phyloP scores from a whole-genome alignment of 64 coral and sea anemone genomes.

The Actinia equina region DNA sequence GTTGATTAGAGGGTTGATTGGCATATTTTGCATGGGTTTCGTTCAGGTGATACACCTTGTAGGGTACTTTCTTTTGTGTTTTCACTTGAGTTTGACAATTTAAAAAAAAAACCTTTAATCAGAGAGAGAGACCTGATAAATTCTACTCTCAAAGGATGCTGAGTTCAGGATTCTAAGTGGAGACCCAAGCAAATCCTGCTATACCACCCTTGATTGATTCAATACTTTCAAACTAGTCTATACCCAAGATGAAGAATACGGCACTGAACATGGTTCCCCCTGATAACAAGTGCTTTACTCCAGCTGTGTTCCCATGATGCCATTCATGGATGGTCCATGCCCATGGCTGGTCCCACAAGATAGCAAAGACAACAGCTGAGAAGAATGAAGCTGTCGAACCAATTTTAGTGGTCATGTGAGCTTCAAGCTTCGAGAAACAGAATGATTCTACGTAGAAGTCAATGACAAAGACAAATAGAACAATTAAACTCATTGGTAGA shows the following conservation, averaged over 20 bases:
- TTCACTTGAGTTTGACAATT: no score
- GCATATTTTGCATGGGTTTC: no score
- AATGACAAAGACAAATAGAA: conserved; percentile 75
- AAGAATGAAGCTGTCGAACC: conserved; percentile 90
- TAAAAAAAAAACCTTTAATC: no score
- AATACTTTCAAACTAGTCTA: neutral
- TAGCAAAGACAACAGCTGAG: conserved; percentile 62
- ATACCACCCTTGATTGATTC: neutral
- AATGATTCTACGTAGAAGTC: conserved; percentile 96
- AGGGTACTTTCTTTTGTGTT: no score
- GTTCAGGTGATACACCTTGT: no score
- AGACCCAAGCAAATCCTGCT: no score
- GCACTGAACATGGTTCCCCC: conserved; percentile 80
- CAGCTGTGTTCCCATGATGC: conserved; percentile 83
- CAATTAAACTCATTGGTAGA: conserved; percentile 59
- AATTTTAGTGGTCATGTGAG: conserved; percentile 51
- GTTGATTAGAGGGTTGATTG: no score
- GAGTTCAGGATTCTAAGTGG: no score
- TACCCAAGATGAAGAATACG: conserved; percentile 75
- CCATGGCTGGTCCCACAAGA: conserved; percentile 91
- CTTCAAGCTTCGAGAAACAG: conserved; percentile 85
- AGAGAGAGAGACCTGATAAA: no score
- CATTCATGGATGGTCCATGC: conserved; percentile 85
- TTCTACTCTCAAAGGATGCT: no score
- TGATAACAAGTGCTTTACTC: conserved; percentile 49